These are phyloP conservation scores for Pecten maximus DNA, from an alignment of 2,888 invertebrate species.

Conservation along the genomic window DNA sequence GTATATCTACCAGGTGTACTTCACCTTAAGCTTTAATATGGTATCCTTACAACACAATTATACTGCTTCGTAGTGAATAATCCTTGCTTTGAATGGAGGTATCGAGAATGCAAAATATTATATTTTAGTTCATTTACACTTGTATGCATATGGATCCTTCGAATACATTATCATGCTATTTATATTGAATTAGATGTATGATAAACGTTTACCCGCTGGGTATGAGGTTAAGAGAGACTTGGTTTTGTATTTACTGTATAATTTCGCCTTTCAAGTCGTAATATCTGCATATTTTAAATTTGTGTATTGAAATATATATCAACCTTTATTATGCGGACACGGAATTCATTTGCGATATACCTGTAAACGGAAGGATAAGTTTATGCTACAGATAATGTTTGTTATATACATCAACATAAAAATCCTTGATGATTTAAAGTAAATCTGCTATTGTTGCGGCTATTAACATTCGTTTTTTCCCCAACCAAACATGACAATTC, in stretches of 20 bases:
- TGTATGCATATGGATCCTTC: not conserved
- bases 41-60: not conserved
- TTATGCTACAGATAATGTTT: too few relatives aligned
- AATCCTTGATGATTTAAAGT: too few relatives aligned
- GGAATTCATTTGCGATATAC: too few relatives aligned
- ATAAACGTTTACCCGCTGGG: not conserved
- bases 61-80: not conserved
- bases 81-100: not conserved
- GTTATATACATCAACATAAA: too few relatives aligned
- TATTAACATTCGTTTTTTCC: too few relatives aligned
- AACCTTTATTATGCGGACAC: not conserved
- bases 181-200: not conserved
- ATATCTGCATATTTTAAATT: not conserved
- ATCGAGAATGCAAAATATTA: not conserved
- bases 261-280: not conserved
- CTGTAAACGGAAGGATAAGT: too few relatives aligned
- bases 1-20: not conserved
- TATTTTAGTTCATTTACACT: not conserved
- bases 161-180: not conserved
- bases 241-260: not conserved
- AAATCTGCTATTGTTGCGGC: too few relatives aligned
- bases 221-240: not conserved
- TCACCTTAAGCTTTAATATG: not conserved
- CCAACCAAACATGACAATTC: too few relatives aligned
- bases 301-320: not conserved